These are phyloP conservation scores for Siniperca scherzeri DNA, from an alignment of 2,797 vertebrate species.

Conservation along the genomic window DNA sequence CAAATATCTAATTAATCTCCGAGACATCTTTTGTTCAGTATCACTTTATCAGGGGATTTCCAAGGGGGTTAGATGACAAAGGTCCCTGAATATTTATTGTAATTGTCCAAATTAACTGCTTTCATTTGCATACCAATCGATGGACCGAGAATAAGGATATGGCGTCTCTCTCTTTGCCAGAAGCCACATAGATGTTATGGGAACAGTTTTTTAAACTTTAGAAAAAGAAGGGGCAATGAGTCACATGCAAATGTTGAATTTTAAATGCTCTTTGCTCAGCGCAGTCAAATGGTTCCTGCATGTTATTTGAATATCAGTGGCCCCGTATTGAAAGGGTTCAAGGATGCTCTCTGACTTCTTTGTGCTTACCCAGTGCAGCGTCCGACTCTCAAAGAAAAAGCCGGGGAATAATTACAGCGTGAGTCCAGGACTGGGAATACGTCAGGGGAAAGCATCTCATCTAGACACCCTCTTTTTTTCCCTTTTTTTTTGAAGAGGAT, in stretches of 20 bases:
- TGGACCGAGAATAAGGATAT: slow-evolving; percentile 91
- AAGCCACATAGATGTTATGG: slow-evolving; percentile 93
- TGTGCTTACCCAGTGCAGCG: slow-evolving; percentile 99
- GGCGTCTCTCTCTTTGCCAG: slow-evolving; percentile 87
- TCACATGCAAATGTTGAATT: slow-evolving; percentile 98
- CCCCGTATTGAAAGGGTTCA: slow-evolving; percentile 98
- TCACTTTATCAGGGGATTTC: slow-evolving; percentile 97
- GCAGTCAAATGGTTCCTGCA: slow-evolving; percentile 95
- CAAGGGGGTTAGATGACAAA: slow-evolving; percentile 95
- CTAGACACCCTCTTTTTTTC: slow-evolving; percentile 88
- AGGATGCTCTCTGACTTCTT: slow-evolving; percentile 99
- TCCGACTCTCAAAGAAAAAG: slow-evolving; percentile 94
- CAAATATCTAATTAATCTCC: slow-evolving; percentile 99
- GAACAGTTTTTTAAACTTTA: slow-evolving; percentile 92
- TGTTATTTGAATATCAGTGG: slow-evolving; percentile 99
- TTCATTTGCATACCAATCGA: slow-evolving; percentile 99
- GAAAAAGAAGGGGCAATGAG: slow-evolving; percentile 91
- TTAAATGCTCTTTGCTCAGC: slow-evolving; percentile 92
- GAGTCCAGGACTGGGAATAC: slow-evolving; percentile 95
- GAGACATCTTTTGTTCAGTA: slow-evolving; percentile 99
- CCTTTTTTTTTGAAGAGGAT: slow-evolving; percentile 89
- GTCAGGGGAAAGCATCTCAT: slow-evolving; percentile 95
- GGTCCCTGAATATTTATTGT: slow-evolving; percentile 99
- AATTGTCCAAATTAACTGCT: slow-evolving; percentile 99
- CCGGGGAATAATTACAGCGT: slow-evolving; percentile 98